These are phyloP conservation scores for Zelleria hepariella DNA, from an alignment of 2,888 invertebrate species.

Conservation along the genomic window DNA sequence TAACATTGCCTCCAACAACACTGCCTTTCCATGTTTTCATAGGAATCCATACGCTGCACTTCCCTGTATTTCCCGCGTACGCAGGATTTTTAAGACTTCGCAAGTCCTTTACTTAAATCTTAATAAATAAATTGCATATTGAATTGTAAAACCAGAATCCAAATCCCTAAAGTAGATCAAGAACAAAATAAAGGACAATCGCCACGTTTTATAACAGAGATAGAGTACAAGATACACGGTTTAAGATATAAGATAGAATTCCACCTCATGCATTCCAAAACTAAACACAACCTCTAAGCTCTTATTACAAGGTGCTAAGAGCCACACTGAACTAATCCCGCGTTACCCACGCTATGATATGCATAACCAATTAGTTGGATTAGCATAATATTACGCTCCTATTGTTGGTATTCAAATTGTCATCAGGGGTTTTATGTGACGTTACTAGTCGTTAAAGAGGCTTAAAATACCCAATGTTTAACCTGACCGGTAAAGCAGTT, in stretches of 20 bases:
- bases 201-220: too few species aligned
- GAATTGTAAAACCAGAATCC: too few species aligned
- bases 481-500: background rate
- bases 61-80: too few species aligned
- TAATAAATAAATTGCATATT: too few species aligned
- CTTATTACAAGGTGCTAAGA: background rate
- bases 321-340: background rate
- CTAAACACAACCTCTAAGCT: background rate
- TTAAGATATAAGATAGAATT: background rate
- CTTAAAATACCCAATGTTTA: conserved; percentile 1
- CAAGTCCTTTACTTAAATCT: too few species aligned
- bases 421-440: background rate
- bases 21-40: too few species aligned
- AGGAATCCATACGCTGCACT: too few species aligned
- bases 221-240: too few species aligned
- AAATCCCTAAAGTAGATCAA: too few species aligned
- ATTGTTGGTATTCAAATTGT: background rate
- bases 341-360: background rate
- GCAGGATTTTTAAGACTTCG: too few species aligned
- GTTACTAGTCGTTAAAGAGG: background rate
- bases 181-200: too few species aligned
- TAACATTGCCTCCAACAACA: too few species aligned
- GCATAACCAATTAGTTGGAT: background rate
- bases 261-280: background rate
- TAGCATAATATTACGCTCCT: background rate